Base-by-base conservation (phyloP, 2,888 invertebrate genomes). In the Philereme vetulata region DNA sequence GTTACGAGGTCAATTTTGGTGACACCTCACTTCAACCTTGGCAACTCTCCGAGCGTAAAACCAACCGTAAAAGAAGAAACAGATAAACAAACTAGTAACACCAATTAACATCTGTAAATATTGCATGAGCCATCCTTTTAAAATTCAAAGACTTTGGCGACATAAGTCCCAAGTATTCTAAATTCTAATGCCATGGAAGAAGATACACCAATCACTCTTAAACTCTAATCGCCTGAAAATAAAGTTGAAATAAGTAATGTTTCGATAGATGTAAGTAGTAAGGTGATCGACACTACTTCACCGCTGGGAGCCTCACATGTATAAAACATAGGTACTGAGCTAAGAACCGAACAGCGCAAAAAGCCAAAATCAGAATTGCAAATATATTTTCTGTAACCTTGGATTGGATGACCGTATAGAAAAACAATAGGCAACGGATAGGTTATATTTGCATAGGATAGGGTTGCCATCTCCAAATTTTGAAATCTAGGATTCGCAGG, bases 371-470 rank as follows among this genome's bases (percentile, higher is more conserved):
- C 83, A 83, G 76, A 81, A 85, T 81, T 88, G 83, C 81, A 82
- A 86, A 90, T 85, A 71, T 78, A 70, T 81, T 80, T 80, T 80
- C 79, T 74, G 80, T 88, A 90, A 90, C 90, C 90, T 90, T 90
- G 89, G 82, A 72, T 78, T 78, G 72, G 78, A 76, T 86, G 85
- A 85, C 82, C 83, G 53, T 43, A 21, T 56, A 49, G 53, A 50
- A 36, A 56, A 45, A 35, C 56, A 48, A 56, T 51, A 50, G 60
- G 44, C 55, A 61, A 57, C 42, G 51, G 9, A 36, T 36, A 21
- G 21, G 21, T 1, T 21, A 21, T 21, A 21, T 21, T 21, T 21
- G 36, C 36, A 36, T 36, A 36, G 36, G 36, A 36, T 36, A 21
- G n/a, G n/a, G n/a, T n/a, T n/a, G n/a, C n/a, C n/a, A n/a, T n/a